Evolutionary conservation across 2,888 invertebrate genomes (phyloP), one percentile per base, ranked within the genome.

Genomic region (Bombylius major): DNA sequence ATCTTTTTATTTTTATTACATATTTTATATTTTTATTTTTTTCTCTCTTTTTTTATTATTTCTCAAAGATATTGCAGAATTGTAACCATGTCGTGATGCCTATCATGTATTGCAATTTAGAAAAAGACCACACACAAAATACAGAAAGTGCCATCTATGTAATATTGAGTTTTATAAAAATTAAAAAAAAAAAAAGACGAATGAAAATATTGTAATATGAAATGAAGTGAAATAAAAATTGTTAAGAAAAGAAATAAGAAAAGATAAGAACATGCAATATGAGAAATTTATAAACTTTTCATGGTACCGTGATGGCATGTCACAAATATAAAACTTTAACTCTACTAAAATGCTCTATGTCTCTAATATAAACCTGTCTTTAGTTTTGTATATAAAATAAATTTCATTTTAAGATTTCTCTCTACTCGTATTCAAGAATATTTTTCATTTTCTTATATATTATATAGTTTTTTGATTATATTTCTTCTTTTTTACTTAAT

Each of bases 281-380:
- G 51, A 51, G 55, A 55, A 55, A 55, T 55, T 51, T 55, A 51
- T 51, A 55, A 55, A 55, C 55, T 51, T 51, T 51, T 51, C 51
- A 55, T 47, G 47, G 55, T 55, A 51, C 51, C 51, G 47, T 51
- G 51, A 55, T 55, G 48, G 51, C 50, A 55, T 55, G 51, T 51
- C 48, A 48, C 51, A 55, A 50, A 55, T 47, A 55, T 36, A 8
- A 36, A 3, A 23, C 23, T 23, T 23, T 23, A 23, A 23, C 23
- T 23, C 23, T 23, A 23, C 23, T 23, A 23, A 23, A 23, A 23
- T 23, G 1, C 23, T 23, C 23, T 23, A 3, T 23, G 23, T 23
- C 23, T 23, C 1, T 42, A 11, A 46, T 55, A 47, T 55, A 55
- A 55, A 55, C 47, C 51, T 55, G 55, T 55, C 55, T 55, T 11